Conservation (phyloP, 2,888 invertebrate genomes). For the Pemphredon lugubris region DNA sequence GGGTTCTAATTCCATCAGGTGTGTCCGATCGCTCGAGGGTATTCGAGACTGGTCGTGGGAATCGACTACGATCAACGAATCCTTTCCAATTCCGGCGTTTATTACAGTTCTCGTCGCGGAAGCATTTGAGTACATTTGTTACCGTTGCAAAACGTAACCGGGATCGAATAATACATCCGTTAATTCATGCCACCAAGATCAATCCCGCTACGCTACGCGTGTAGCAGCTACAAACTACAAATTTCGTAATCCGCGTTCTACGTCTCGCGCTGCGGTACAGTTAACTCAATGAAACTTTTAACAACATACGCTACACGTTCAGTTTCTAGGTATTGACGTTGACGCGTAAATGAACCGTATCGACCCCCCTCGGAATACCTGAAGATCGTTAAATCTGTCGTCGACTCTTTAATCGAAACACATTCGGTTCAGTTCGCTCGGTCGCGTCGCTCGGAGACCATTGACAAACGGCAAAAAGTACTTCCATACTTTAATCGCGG, state of each 20-base stretch:
- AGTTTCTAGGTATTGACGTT: too few relatives aligned
- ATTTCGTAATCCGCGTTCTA: neutral
- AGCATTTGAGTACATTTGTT: neutral
- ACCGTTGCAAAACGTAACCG: neutral
- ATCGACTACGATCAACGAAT: conserved; percentile 33
- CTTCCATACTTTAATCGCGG: neutral
- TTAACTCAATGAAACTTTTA: too few relatives aligned
- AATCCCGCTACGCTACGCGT: too few relatives aligned
- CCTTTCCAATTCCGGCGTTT: neutral
- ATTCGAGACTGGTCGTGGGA: too few relatives aligned
- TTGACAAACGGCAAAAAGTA: neutral
- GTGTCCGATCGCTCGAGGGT: conserved; percentile 28
- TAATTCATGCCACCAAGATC: too few relatives aligned
- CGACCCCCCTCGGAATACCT: too few relatives aligned
- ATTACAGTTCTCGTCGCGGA: neutral
- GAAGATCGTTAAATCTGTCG: too few relatives aligned
- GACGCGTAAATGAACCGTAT: too few relatives aligned
- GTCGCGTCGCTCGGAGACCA: neutral
- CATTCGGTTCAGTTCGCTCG: neutral
- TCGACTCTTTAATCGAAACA: too few relatives aligned
- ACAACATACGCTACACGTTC: neutral
- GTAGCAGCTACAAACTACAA: neutral
- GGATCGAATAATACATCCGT: neutral
- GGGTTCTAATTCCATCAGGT: conserved; percentile 45
- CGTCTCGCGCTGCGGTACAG: neutral